Conservation (phyloP, 1,140 invertebrate genomes). For the Luehdorfia chinensis region DNA sequence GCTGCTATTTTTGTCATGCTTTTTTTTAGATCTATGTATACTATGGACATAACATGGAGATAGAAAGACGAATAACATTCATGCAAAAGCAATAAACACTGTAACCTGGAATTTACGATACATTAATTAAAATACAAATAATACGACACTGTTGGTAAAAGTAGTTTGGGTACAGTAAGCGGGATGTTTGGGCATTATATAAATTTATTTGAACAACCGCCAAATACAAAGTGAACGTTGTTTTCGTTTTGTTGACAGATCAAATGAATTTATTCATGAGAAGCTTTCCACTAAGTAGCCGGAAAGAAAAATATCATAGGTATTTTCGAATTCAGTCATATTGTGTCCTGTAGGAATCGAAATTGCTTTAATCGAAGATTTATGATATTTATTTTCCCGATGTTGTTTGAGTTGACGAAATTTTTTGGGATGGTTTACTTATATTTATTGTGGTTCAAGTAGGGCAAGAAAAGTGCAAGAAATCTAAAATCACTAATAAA, state of each 20-base stretch:
- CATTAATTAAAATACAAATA: no score
- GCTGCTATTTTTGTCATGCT: constrained; percentile 9
- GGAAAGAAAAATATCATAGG: neutral
- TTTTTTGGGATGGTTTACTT: no score
- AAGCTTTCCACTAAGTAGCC: constrained; percentile 17
- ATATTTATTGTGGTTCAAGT: no score
- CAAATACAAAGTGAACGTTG: constrained; percentile 6
- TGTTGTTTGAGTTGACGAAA: no score
- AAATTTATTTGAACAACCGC: constrained; percentile 14
- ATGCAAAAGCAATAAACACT: constrained; percentile 24
- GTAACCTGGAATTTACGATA: constrained; percentile 17
- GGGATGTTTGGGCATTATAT: no score
- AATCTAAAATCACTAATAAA: no score
- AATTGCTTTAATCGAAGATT: constrained; percentile 5
- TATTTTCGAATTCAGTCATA: constrained; percentile 1
- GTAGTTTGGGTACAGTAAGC: no score
- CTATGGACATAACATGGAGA: constrained; percentile 4
- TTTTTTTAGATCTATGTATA: neutral
- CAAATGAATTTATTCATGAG: constrained; percentile 18
- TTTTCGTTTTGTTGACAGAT: constrained; percentile 5
- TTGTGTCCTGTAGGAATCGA: neutral
- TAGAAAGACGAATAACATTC: constrained; percentile 17
- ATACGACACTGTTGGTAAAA: no score
- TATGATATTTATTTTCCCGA: no score
- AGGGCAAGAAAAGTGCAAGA: no score